Conservation (phyloP, 2,113 vertebrate species). For the Bos javanicus region DNA sequence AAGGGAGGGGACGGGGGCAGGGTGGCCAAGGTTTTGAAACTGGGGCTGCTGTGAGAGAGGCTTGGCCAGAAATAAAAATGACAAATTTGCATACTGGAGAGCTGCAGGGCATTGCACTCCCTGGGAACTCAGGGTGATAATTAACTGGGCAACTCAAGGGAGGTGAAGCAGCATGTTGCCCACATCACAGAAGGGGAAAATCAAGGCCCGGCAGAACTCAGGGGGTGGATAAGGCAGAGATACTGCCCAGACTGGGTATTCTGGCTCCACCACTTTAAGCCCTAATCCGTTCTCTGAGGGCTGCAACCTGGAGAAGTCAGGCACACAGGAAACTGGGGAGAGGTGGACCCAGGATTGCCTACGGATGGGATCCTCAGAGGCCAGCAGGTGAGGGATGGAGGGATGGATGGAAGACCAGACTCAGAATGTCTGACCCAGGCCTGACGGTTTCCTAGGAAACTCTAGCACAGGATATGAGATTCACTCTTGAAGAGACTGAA, state of each 20-base stretch:
- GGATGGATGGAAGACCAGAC: not conserved
- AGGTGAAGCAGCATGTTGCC: not conserved
- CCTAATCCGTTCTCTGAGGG: not conserved
- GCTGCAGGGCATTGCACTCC: conserved; percentile 50
- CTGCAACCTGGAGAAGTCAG: not conserved
- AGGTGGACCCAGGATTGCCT: accelerated
- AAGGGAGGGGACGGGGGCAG: conserved; percentile 65
- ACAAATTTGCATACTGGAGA: conserved; percentile 58
- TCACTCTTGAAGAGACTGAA: not conserved
- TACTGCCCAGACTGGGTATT: not conserved
- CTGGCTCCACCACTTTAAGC: not conserved
- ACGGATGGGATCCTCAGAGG: not conserved
- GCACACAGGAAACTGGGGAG: not conserved
- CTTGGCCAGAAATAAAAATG: conserved; percentile 71
- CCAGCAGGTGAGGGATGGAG: not conserved
- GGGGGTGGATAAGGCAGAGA: not conserved
- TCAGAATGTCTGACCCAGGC: not conserved
- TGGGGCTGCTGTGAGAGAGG: conserved; percentile 66
- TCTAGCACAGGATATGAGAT: not conserved
- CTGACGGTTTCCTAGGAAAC: not conserved
- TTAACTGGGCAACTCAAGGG: not conserved
- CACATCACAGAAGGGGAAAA: not conserved
- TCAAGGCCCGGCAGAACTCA: not conserved
- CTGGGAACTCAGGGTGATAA: conserved; percentile 28
- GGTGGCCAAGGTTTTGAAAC: conserved; percentile 78